Evolutionary conservation across 2,888 invertebrate species (phyloP).

Genomic region (Sympetrum striolatum): DNA sequence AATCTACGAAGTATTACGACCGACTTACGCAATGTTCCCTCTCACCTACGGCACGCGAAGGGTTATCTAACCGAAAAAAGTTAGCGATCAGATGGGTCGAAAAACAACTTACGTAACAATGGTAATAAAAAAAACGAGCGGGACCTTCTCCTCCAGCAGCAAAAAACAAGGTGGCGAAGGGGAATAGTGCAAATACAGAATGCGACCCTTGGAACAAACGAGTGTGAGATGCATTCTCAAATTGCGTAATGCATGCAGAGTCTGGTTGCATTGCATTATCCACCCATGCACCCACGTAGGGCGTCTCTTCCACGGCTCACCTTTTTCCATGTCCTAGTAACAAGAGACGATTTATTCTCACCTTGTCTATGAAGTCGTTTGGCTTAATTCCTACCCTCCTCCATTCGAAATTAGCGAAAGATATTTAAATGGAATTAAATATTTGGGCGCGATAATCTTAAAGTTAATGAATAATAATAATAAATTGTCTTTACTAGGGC

Average conservation of each 20-base stretch:
- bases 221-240: background rate
- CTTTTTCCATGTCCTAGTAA: background rate
- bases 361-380: too few relatives aligned
- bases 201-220: background rate
- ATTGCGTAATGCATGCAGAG: background rate
- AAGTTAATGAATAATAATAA: too few relatives aligned
- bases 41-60: background rate
- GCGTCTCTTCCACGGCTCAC: background rate
- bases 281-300: background rate
- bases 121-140: background rate
- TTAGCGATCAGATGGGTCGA: background rate
- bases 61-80: background rate
- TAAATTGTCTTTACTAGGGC: too few relatives aligned
- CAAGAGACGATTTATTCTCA: too few relatives aligned
- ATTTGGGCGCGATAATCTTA: too few relatives aligned
- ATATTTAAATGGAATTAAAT: too few relatives aligned
- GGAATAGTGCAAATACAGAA: background rate
- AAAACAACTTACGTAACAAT: background rate
- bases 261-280: background rate
- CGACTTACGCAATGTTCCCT: background rate
- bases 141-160: background rate
- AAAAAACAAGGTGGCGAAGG: background rate
- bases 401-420: too few relatives aligned
- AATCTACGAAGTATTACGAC: background rate
- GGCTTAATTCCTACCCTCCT: too few relatives aligned